Evolutionary conservation across 2,113 vertebrate genomes (phyloP).

Genomic region (Vombatus ursinus): DNA sequence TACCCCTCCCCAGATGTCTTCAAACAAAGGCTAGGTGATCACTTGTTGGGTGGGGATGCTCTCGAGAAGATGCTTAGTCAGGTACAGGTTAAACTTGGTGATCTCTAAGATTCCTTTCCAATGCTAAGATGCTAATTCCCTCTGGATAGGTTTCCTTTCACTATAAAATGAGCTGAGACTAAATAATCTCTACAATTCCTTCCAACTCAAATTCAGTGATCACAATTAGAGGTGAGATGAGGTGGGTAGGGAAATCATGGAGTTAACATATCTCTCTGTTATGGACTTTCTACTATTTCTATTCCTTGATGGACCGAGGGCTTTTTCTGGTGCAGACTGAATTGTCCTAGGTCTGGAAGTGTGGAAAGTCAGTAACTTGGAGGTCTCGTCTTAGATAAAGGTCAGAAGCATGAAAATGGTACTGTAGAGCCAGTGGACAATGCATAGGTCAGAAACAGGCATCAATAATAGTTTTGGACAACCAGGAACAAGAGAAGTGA

Average conservation of each 20-base stretch:
- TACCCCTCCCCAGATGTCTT: background rate
- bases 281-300: background rate
- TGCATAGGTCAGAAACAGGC: background rate
- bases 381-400: background rate
- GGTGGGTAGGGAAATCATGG: background rate
- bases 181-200: background rate
- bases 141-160: background rate
- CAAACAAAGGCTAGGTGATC: background rate
- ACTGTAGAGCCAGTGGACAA: background rate
- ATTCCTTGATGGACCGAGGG: background rate
- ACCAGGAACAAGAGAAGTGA: no score
- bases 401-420: background rate
- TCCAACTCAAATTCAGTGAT: background rate
- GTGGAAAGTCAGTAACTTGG: background rate
- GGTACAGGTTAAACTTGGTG: background rate
- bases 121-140: background rate
- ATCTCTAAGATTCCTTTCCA: background rate
- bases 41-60: background rate
- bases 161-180: background rate
- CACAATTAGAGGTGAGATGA: background rate
- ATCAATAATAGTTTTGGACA: no score
- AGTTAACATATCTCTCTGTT: background rate
- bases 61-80: background rate
- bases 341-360: background rate
- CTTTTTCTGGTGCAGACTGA: background rate